A percentile compares a stretch with the other conserved stretches of the same genome.
These are phyloP conservation scores for Pseudorectes ferrugineus DNA, from an alignment of 2,113 vertebrate species.

Conservation along the genomic window DNA sequence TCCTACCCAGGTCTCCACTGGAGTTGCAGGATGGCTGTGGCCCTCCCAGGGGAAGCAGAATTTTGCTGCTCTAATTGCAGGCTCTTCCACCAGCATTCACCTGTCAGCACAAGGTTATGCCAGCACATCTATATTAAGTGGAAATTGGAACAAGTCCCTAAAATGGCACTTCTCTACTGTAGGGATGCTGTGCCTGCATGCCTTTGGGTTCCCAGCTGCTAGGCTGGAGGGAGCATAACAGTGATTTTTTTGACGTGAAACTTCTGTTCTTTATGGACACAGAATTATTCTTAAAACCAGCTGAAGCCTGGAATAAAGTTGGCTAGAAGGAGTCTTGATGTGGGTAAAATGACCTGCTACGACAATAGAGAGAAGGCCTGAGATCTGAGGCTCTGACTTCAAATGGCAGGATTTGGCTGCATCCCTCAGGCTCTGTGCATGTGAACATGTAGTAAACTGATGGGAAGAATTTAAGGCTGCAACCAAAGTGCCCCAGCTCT, in stretches of 20 bases:
- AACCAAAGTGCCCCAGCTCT: neutral
- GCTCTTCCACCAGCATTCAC: neutral
- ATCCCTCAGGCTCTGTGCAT: neutral
- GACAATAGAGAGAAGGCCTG: neutral
- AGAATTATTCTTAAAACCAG: neutral
- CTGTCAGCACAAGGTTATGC: conserved; percentile 2
- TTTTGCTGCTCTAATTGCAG: neutral
- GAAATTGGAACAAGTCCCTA: conserved; percentile 1
- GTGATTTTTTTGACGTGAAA: neutral
- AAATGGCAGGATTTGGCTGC: neutral
- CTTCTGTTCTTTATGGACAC: neutral
- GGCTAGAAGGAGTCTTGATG: neutral
- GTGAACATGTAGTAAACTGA: neutral
- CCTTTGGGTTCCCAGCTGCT: neutral
- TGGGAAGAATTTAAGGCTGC: neutral
- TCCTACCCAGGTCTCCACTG: conserved; percentile 17
- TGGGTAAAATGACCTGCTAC: neutral
- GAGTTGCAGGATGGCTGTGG: neutral
- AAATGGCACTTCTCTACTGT: neutral
- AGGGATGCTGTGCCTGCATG: neutral
- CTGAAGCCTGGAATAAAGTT: neutral
- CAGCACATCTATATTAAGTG: conserved; percentile 12
- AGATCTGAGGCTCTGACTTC: neutral
- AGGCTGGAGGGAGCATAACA: neutral
- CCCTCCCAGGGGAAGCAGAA: neutral